Evolutionary conservation across 2,888 invertebrate species (phyloP), one percentile per base, ranked within the genome.

Genomic region (Ophion slaviceki): DNA sequence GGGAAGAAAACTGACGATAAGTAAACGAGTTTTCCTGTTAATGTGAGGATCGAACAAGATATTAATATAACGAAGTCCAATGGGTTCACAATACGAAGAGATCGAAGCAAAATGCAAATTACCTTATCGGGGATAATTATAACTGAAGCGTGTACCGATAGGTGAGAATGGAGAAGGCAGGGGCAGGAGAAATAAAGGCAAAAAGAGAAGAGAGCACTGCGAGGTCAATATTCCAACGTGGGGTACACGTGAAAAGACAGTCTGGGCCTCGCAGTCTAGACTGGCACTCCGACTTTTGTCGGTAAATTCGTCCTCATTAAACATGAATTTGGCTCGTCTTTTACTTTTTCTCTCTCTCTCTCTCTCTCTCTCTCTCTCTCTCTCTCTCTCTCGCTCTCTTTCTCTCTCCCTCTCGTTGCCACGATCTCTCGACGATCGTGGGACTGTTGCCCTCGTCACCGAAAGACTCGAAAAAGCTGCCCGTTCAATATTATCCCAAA

Each of bases 261-360:
- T 85, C 71, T 57, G 72, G 80, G 68, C 59, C 72, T 14, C 59
- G 75, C 47, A 36, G 77, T 86, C 80, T 72, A 86, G 82, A 82
- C 76, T 74, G 61, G 80, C 32, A 72, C 64, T 70, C 47, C 57
- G 66, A 74, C 53, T 72, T 62, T 79, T 75, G 64, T 57, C 67
- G 57, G 59, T 81, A 74, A 70, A 76, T 80, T 80, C 72, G 62
- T 59, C 47, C 75, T 87, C 81, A 79, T 87, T 79, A 83, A 87
- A 81, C 81, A 85, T 81, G 24, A 57, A 81, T 87, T 76, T 75
- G 66, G 57, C 77, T 77, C 76, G 6, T 77, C 45, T 53, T 71
- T 10, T 32, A 62, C 62, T 28, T 14, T 24, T 8, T 57, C 67
- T 53, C 45, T 79, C 47, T n/a, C 28, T 61, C 28, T 11, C 59